A percentile compares a stretch with the other conserved stretches of the same genome.
Conservation (phyloP, 2,797 vertebrate species). For the Babyrousa celebensis region DNA sequence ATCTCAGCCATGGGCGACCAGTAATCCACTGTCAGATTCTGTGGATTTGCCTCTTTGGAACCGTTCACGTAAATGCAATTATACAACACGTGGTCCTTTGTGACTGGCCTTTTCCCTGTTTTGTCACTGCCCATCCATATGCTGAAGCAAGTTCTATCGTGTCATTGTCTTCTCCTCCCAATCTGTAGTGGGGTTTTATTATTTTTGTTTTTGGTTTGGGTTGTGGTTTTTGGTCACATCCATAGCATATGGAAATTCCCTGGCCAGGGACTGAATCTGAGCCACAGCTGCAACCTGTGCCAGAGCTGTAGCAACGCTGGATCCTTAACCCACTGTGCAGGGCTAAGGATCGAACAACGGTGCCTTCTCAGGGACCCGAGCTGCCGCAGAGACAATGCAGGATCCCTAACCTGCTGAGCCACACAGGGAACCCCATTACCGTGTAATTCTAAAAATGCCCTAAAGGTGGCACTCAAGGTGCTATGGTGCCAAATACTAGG, state of each 20-base stretch:
- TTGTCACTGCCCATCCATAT: accelerated
- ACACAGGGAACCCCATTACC: no score
- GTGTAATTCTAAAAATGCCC: not conserved
- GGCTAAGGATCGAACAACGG: no score
- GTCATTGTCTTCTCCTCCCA: no score
- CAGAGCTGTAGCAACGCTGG: no score
- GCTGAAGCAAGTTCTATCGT: no score
- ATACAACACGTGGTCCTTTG: accelerated
- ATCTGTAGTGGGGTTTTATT: not conserved
- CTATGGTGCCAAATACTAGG: not conserved
- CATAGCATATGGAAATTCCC: no score
- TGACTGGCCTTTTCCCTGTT: not conserved
- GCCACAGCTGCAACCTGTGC: no score
- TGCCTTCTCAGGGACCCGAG: no score
- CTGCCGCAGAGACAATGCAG: no score
- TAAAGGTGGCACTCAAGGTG: not conserved
- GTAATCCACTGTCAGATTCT: not conserved
- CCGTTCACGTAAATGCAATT: not conserved
- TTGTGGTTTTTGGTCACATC: not conserved
- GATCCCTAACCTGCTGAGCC: no score
- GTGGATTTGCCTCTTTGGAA: not conserved
- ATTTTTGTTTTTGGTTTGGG: not conserved
- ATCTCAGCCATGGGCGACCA: not conserved
- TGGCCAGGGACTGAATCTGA: no score
- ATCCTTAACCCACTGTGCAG: no score